Base-by-base conservation (phyloP, 2,113 vertebrate genomes). In the Poecile atricapillus region DNA sequence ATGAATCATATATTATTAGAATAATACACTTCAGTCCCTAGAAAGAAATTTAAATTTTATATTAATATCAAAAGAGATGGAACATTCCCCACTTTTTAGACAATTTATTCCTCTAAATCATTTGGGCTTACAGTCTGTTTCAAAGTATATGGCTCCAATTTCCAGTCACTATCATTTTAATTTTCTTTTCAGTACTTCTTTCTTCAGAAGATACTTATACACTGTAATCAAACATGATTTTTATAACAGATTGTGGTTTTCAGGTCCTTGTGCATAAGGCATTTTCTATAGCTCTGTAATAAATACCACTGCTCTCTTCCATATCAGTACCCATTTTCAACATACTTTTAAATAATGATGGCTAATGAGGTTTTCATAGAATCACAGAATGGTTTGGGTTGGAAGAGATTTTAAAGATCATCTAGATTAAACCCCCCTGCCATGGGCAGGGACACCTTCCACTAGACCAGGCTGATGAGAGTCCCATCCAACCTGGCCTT, bases 361-460 rank as follows among this genome's bases (percentile, higher is more conserved):
- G 15, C 22, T 58, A 43, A n/a, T 39, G 24, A 30, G 46, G n/a
- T 49, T 73, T 49, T 56, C 31, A 64, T 9, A 17, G 49, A 18
- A 21, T 41, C 49, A 10, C 10, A 50, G 25, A 27, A 58, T 73
- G 6, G 7, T 58, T 56, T 49, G 41, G 16, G 21, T 71, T 58
- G 59, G 35, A 43, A 73, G 31, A 41, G 14, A 49, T 18, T 56
- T 73, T 73, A 49, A 75, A 65, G 15, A 15, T 41, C 10, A 24
- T n/a, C 13, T n/a, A 2, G 3, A 30, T 56, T 37, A 12, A 79
- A 41, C 0, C 2, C 15, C 24, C 1, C 11, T 56, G 9, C 30
- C 35, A 11, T 19, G 14, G 14, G 7, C 43, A 80, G 31, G 8
- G 5, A 33, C 15, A 27, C 2, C 5, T 63, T 18, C 1, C 43